A percentile compares a stretch with the other conserved stretches of the same genome.
Conservation (phyloP, 2,888 invertebrate genomes). For the Folsomia candida region DNA sequence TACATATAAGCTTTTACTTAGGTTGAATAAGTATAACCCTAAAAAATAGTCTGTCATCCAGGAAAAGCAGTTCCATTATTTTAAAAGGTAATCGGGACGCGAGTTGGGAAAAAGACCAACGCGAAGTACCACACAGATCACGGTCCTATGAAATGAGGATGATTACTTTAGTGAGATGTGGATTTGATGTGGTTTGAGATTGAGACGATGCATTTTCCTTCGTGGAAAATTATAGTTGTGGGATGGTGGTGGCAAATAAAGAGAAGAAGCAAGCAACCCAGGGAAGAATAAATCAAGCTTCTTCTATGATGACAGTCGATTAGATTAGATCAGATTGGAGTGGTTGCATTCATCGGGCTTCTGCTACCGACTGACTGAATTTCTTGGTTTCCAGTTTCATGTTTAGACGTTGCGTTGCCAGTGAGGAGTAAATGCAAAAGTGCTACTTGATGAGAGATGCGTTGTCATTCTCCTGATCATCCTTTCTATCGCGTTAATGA, state of each 20-base stretch:
- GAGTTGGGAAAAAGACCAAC: too few relatives aligned
- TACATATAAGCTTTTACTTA: too few relatives aligned
- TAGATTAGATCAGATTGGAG: conserved; percentile 17
- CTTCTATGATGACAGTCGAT: conserved; percentile 17
- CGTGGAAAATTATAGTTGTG: background rate
- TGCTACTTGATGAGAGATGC: conserved; percentile 7
- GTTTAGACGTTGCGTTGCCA: background rate
- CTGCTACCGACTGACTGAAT: background rate
- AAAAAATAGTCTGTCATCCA: conserved; percentile 13
- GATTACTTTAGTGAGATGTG: too few relatives aligned
- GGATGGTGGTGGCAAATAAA: background rate
- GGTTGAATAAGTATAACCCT: too few relatives aligned
- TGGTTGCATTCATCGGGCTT: background rate
- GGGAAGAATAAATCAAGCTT: conserved; percentile 16
- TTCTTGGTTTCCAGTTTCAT: background rate
- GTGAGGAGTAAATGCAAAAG: background rate
- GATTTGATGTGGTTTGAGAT: too few relatives aligned
- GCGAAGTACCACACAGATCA: too few relatives aligned
- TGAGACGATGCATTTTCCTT: too few relatives aligned
- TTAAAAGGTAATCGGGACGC: conserved; percentile 3
- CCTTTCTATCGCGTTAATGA: conserved; percentile 13
- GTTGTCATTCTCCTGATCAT: conserved; percentile 15
- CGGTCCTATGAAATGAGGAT: too few relatives aligned
- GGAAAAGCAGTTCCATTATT: conserved; percentile 7
- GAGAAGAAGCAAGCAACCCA: background rate